Conservation (phyloP, 2,888 invertebrate species). For the Dione juno region DNA sequence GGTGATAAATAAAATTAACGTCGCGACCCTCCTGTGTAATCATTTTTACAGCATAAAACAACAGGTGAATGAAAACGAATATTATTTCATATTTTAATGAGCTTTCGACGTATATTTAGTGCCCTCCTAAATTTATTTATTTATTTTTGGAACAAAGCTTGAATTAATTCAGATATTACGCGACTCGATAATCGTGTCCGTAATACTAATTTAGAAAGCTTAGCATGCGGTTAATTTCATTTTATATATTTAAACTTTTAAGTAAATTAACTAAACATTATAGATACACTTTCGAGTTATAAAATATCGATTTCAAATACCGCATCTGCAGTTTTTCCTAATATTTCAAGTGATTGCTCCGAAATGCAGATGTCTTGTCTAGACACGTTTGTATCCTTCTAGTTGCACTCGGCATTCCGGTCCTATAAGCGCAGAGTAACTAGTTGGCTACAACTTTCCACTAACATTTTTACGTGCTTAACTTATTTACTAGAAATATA, state of each 20-base stretch:
- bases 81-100: conserved; percentile 19
- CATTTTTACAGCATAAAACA: conserved; percentile 11
- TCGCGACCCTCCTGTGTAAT: conserved; percentile 7
- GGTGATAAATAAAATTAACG: conserved; percentile 25
- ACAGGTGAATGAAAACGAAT: conserved; percentile 21
- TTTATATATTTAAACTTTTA: conserved; percentile 13
- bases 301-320: not conserved
- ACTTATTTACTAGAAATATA: not conserved
- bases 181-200: conserved; percentile 12
- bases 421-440: conserved; percentile 3
- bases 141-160: conserved; percentile 10
- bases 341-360: conserved; percentile 15
- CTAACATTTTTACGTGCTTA: conserved; percentile 2
- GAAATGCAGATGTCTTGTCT: conserved; percentile 17
- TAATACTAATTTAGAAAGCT: conserved; percentile 13
- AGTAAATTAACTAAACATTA: not conserved
- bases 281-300: not conserved
- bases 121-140: not conserved
- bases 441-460: conserved; percentile 2
- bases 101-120: conserved; percentile 11
- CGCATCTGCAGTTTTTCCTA: not conserved
- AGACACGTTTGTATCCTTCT: conserved; percentile 16
- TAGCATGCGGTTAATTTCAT: conserved; percentile 6
- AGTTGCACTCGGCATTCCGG: conserved; percentile 18
- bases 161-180: conserved; percentile 15